A percentile compares a stretch with the other conserved stretches of the same genome.
Conservation (phyloP, 2,888 invertebrate genomes). For the Lasioglossum zephyrum region DNA sequence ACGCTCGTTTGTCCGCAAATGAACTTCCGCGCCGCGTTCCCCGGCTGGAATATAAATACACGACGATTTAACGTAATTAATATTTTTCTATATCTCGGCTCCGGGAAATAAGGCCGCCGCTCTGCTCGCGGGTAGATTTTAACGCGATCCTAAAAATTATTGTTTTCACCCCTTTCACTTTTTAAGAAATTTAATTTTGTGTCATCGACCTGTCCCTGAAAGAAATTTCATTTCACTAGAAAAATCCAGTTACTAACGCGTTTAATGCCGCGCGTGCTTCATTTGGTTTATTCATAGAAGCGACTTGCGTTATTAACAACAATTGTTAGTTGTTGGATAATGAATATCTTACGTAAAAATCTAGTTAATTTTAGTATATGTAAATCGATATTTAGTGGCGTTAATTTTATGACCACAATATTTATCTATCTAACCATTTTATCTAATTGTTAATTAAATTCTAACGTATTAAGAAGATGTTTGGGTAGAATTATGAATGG, state of each 20-base stretch:
- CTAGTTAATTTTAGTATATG: not conserved
- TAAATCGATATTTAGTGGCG: no score
- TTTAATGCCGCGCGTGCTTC: not conserved
- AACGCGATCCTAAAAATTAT: not conserved
- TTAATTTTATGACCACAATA: no score
- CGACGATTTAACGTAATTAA: constrained; percentile 1
- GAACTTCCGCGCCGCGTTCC: not conserved
- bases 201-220: no score
- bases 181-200: not conserved
- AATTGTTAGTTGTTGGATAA: not conserved
- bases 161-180: not conserved
- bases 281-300: not conserved
- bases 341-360: not conserved
- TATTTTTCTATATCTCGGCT: not conserved
- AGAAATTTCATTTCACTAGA: not conserved
- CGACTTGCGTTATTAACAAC: not conserved
- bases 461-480: not conserved
- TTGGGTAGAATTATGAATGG: not conserved
- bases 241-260: not conserved
- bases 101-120: not conserved
- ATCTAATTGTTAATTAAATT: no score
- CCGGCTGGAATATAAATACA: not conserved
- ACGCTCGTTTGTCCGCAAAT: constrained; percentile 1
- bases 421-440: no score
- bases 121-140: not conserved